Evolutionary conservation across 2,888 invertebrate genomes (phyloP), one percentile per base, ranked within the genome.

Genomic region (Nymphalis urticae): DNA sequence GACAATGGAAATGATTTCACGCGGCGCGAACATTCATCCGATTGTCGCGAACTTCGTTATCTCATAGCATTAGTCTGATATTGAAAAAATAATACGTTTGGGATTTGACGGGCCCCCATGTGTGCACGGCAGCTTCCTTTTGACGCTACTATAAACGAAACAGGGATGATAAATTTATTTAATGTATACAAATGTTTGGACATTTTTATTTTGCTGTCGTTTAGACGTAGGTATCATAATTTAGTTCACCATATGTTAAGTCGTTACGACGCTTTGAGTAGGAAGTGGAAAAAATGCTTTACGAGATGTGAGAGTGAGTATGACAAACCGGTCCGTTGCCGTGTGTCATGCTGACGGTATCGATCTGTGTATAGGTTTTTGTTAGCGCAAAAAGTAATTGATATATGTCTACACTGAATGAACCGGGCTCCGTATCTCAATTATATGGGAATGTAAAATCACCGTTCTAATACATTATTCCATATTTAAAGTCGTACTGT

Each of bases 111-210:
- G 87, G 86, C 83, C 90, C 90, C 92, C 92, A 91, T 89, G 88
- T 91, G 92, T 81, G 84, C 86, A 68, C 82, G 85, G 88, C 90
- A 90, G 90, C 90, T 92, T 92, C 91, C 90, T 91, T 87, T 89
- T 89, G 85, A 82, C 74, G 82, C 16, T 16, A 58, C 58, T 42
- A 36, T 58, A 81, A 87, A 89, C 85, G 88, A 86, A 87, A 87
- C 58, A 85, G 85, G 85, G 87, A 92, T 92, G 91, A 92, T 92
- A 92, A 92, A 92, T 92, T 92, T 91, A 87, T 92, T 90, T 90
- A 89, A 92, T 90, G 91, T 90, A 91, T 92, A 92, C 92, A 92
- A 92, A 92, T 92, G 90, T 92, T 92, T 92, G 89, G 92, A 92
- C 92, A 92, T 91, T 92, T 92, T 92, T 92, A 92, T 91, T 92